Evolutionary conservation across 1,140 invertebrate genomes (phyloP).

Genomic region (Probaryconus sp.): DNA sequence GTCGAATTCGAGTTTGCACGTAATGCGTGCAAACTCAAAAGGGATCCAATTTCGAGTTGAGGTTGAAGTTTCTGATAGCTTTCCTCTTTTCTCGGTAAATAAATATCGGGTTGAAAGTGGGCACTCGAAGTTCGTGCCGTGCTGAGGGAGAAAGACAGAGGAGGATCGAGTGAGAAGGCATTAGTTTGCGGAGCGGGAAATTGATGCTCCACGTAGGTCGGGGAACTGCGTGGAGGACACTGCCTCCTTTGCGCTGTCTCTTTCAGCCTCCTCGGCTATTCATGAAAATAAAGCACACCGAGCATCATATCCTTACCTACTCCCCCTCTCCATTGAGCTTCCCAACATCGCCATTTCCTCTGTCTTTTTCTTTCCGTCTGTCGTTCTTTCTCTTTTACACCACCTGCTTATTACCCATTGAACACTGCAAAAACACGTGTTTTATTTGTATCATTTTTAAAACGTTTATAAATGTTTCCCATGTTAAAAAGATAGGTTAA

Average conservation of each 20-base stretch:
- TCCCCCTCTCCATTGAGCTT: too few relatives aligned
- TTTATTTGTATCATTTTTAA: too few relatives aligned
- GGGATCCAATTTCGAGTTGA: conserved; percentile 40
- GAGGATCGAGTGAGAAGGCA: too few relatives aligned
- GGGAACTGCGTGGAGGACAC: conserved; percentile 31
- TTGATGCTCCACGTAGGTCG: conserved; percentile 42
- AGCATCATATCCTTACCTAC: too few relatives aligned
- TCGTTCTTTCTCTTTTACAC: too few relatives aligned
- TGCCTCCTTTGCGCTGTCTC: conserved; percentile 16
- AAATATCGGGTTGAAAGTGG: conserved; percentile 53
- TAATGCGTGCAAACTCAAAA: conserved; percentile 1
- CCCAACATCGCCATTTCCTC: too few relatives aligned
- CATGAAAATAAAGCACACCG: conserved; percentile 63
- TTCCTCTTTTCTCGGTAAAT: conserved; percentile 31
- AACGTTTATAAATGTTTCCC: too few relatives aligned
- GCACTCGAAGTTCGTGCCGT: conserved; percentile 45
- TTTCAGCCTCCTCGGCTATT: conserved; percentile 34
- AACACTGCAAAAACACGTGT: too few relatives aligned
- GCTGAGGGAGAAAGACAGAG: too few relatives aligned
- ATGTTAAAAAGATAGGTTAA: too few relatives aligned
- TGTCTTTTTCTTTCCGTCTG: too few relatives aligned
- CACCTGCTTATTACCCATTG: too few relatives aligned
- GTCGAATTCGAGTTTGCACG: neutral
- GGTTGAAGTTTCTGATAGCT: conserved; percentile 19
- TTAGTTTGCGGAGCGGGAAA: conserved; percentile 38